Percentiles rank a stretch among this genome's conserved stretches.
phyloP scores from a whole-genome alignment of 1,140 invertebrate species.

The Vanessa atalanta region DNA sequence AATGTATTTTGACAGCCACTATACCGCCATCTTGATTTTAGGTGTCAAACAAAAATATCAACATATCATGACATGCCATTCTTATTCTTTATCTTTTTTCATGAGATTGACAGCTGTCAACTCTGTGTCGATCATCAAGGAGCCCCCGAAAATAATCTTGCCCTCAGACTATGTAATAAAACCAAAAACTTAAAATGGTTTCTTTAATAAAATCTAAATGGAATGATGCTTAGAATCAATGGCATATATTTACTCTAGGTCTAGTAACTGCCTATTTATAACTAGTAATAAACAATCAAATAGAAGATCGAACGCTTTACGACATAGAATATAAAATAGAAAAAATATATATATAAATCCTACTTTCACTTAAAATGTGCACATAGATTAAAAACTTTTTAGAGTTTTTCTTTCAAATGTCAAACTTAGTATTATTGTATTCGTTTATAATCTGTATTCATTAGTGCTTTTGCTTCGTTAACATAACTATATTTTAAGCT shows the following conservation, averaged over 20 bases:
- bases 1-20: too few species aligned
- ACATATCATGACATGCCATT: too few species aligned
- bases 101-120: too few species aligned
- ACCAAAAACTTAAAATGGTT: too few species aligned
- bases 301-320: constrained; percentile 25
- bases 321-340: constrained; percentile 15
- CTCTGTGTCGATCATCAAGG: too few species aligned
- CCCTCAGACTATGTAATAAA: too few species aligned
- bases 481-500: too few species aligned
- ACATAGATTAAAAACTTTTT: constrained; percentile 4
- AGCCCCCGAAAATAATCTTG: too few species aligned
- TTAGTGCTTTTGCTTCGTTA: neutral
- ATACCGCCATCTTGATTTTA: too few species aligned
- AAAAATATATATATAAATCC: neutral
- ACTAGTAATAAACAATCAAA: constrained; percentile 16
- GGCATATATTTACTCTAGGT: constrained; percentile 1
- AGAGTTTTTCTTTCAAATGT: neutral
- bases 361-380: constrained; percentile 1
- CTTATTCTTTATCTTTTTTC: too few species aligned
- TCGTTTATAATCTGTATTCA: neutral
- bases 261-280: constrained; percentile 10
- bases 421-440: neutral
- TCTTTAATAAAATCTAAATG: neutral
- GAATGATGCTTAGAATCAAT: neutral
- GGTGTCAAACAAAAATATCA: too few species aligned